Conservation (phyloP, 2,888 invertebrate species). For the Notodonta ziczac region DNA sequence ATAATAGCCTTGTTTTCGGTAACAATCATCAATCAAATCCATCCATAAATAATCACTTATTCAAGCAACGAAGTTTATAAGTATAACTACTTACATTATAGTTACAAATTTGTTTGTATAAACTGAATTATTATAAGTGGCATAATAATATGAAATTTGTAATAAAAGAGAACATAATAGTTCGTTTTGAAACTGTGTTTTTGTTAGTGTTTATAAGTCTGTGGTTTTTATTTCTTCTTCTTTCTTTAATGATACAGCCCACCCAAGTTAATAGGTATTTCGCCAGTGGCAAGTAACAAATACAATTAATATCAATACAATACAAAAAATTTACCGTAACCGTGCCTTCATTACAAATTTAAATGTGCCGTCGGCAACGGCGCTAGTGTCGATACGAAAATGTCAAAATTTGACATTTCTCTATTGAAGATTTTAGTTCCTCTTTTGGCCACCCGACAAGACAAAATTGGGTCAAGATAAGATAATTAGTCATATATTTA, state of each 20-base stretch:
- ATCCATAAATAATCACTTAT: slow-evolving; percentile 8
- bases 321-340: no score
- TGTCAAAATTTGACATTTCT: no score
- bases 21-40: slow-evolving; percentile 15
- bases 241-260: not conserved
- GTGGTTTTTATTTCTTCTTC: not conserved
- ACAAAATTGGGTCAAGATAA: no score
- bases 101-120: slow-evolving; percentile 23
- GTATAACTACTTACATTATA: slow-evolving; percentile 14
- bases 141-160: slow-evolving; percentile 39
- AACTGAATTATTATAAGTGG: slow-evolving; percentile 28
- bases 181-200: slow-evolving; percentile 28
- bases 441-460: no score
- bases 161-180: slow-evolving; percentile 35
- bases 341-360: no score
- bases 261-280: no score
- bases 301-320: no score
- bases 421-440: no score
- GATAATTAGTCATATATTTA: no score
- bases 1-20: not conserved
- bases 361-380: no score
- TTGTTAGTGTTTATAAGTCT: slow-evolving; percentile 8
- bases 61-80: slow-evolving; percentile 35
- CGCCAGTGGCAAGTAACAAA: no score
- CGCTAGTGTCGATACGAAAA: no score